These are phyloP conservation scores for Xyrauchen texanus DNA, from an alignment of 2,113 vertebrate genomes.

Conservation along the genomic window DNA sequence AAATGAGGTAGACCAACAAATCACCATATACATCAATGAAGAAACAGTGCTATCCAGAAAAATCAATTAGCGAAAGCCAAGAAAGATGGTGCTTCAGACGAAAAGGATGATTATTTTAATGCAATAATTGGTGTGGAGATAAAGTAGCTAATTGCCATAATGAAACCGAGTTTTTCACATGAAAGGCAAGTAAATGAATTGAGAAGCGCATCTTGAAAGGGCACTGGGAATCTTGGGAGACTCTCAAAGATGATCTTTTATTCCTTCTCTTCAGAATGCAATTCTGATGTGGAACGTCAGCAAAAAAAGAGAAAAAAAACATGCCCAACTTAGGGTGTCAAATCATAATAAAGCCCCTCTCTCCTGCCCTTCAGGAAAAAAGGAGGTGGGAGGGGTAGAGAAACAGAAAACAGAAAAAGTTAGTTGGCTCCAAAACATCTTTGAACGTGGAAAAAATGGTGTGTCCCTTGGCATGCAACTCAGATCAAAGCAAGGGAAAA, in stretches of 20 bases:
- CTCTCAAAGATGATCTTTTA: conserved; percentile 65
- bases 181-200: conserved; percentile 70
- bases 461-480: conserved; percentile 31
- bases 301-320: conserved; percentile 29
- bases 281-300: conserved; percentile 37
- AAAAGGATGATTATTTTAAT: conserved; percentile 65
- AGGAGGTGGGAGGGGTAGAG: conserved; percentile 29
- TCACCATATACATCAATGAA: conserved; percentile 33
- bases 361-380: conserved; percentile 41
- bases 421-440: conserved; percentile 42
- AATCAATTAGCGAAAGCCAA: conserved; percentile 67
- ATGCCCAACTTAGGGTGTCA: conserved; percentile 40
- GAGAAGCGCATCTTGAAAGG: conserved; percentile 65
- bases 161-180: conserved; percentile 69
- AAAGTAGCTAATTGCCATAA: conserved; percentile 70
- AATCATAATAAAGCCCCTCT: conserved; percentile 54
- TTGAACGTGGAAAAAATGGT: conserved; percentile 41
- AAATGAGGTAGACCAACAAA: conserved; percentile 59
- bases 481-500: conserved; percentile 52
- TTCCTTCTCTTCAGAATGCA: conserved; percentile 55
- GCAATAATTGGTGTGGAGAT: conserved; percentile 66
- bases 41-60: conserved; percentile 53
- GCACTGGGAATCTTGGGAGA: conserved; percentile 60
- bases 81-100: neutral
- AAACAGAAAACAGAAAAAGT: conserved; percentile 45